Base-by-base conservation (phyloP, 2,888 invertebrate genomes). In the Drosophila yooni region DNA sequence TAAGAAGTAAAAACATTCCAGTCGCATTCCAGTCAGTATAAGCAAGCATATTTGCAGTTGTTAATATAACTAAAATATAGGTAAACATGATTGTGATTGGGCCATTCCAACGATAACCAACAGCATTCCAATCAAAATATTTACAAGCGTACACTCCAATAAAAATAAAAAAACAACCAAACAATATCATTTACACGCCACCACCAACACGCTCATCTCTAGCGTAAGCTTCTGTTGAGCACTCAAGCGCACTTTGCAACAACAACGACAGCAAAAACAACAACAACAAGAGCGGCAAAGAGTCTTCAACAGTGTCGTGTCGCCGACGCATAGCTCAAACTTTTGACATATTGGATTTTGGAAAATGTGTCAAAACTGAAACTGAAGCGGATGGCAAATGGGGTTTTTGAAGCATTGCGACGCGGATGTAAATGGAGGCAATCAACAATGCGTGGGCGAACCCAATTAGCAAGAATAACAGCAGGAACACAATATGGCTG, bases 331-430 rank as follows among this genome's bases (percentile, higher is more conserved):
- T 58, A 50, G 51, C 58, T 53, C 59, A 70, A 38, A 50, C 64
- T 68, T 79, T 65, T 60, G 70, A 79, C 68, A 79, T 70, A 71
- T 76, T 67, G 62, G 59, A 63, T 65, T 71, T 65, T 34, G 13
- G 57, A 31, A 88, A 88, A 84, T 88, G 88, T 84, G 88, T 84
- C 83, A 84, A 88, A 84, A 84, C 56, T 84, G 83, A 84, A 84
- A 88, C 76, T 88, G 89, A 84, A 84, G 89, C 84, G 84, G 87
- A 84, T 88, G 83, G 71, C 89, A 83, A 86, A 86, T 83, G 83
- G 63, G 56, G 52, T 57, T 80, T 69, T 31, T 61, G 64, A 75
- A 78, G 66, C 74, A 63, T 21, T 59, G 58, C 67, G 76, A 84
- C 78, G 76, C 89, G 89, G 84, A 84, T 84, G 73, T 83, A 66